Conservation (phyloP, 2,113 vertebrate genomes). For the Tupaia chinensis region DNA sequence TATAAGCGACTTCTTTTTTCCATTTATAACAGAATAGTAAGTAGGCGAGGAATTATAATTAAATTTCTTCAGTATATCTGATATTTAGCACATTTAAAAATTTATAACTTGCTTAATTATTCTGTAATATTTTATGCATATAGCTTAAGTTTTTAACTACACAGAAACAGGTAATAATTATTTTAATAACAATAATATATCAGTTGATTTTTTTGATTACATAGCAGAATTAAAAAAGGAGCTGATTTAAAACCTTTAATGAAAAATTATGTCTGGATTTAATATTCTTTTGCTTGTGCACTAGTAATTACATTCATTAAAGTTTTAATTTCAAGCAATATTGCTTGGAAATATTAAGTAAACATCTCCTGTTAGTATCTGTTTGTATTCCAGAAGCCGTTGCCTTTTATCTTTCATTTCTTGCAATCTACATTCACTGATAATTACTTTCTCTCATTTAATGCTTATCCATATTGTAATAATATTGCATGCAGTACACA, state of each 20-base stretch:
- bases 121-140: constrained; percentile 65
- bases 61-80: constrained; percentile 37
- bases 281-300: constrained; percentile 83
- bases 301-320: constrained; percentile 86
- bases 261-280: constrained; percentile 82
- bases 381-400: constrained; percentile 69
- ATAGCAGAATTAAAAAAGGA: constrained; percentile 67
- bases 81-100: constrained; percentile 49
- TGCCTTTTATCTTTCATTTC: constrained; percentile 75
- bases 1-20: constrained; percentile 77
- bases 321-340: constrained; percentile 86
- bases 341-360: constrained; percentile 85
- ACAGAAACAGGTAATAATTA: constrained; percentile 76
- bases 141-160: constrained; percentile 74
- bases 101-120: constrained; percentile 76
- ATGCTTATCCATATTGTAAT: background rate
- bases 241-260: constrained; percentile 80
- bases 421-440: constrained; percentile 69
- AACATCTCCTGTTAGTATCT: constrained; percentile 78
- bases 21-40: constrained; percentile 72
- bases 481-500: constrained; percentile 20
- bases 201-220: constrained; percentile 74
- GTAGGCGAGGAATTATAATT: constrained; percentile 38
- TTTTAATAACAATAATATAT: constrained; percentile 72
- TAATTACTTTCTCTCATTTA: constrained; percentile 73